Conservation (phyloP, 2,888 invertebrate genomes). For the Microdon myrmicae region DNA sequence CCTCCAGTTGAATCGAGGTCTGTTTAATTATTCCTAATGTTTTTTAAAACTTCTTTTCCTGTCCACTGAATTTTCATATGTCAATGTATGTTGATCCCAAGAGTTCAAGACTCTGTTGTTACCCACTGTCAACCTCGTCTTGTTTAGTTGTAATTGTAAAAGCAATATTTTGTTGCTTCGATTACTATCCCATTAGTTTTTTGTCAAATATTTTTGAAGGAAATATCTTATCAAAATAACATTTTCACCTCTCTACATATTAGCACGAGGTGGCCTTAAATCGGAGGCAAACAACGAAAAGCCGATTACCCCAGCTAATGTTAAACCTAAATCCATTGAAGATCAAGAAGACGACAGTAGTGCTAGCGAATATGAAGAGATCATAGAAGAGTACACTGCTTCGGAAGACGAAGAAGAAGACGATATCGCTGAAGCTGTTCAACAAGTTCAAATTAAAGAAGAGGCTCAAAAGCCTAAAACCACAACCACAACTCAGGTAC, state of each 20-base stretch:
- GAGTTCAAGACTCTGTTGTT: too few relatives aligned
- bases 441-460: slow-evolving; percentile 28
- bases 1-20: too few relatives aligned
- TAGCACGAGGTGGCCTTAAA: slow-evolving; percentile 69
- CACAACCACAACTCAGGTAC: slow-evolving; percentile 37
- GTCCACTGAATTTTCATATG: too few relatives aligned
- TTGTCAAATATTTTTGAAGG: slow-evolving; percentile 6
- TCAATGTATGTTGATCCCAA: too few relatives aligned
- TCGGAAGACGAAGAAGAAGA: slow-evolving; percentile 57
- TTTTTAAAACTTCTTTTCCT: too few relatives aligned
- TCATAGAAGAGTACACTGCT: slow-evolving; percentile 65
- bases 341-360: slow-evolving; percentile 59
- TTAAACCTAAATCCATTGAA: slow-evolving; percentile 19
- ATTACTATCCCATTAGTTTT: too few relatives aligned
- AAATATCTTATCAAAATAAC: neutral
- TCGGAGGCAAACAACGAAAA: slow-evolving; percentile 58
- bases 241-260: slow-evolving; percentile 42
- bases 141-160: too few relatives aligned
- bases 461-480: slow-evolving; percentile 32
- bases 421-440: slow-evolving; percentile 30
- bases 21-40: too few relatives aligned
- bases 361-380: slow-evolving; percentile 64
- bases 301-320: slow-evolving; percentile 25
- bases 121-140: too few relatives aligned
- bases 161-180: too few relatives aligned